A percentile compares a stretch with the other conserved stretches of the same genome.
These are phyloP conservation scores for Piscicola geometra DNA, from an alignment of 2,888 invertebrate genomes.

Conservation along the genomic window DNA sequence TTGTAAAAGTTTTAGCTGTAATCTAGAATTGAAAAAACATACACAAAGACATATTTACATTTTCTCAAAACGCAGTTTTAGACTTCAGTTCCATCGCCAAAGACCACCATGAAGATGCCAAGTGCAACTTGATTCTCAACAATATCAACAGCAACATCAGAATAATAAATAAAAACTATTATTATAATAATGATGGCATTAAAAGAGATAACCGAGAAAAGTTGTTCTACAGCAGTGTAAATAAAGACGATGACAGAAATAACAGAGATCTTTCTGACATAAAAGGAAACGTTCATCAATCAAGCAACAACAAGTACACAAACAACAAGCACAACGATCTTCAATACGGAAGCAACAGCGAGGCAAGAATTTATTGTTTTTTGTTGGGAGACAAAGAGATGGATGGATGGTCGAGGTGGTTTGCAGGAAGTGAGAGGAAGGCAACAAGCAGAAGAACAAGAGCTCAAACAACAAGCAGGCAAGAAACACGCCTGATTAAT, in stretches of 20 bases:
- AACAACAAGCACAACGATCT: no score
- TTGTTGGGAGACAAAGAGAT: not conserved
- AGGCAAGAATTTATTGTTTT: not conserved
- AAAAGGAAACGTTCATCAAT: no score
- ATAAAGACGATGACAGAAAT: not conserved
- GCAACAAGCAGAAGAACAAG: no score
- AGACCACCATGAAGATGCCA: no score
- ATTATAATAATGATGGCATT: no score
- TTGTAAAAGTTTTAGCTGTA: no score
- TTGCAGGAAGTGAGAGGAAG: not conserved
- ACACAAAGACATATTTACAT: no score
- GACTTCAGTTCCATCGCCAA: no score
- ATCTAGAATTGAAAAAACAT: no score
- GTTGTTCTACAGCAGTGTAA: not conserved
- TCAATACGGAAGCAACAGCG: not conserved
- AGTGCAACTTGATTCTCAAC: not conserved
- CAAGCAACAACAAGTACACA: not conserved
- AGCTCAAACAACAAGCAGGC: not conserved
- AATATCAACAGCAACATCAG: not conserved
- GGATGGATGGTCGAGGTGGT: not conserved
- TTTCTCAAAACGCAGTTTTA: no score
- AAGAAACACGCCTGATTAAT: conserved; percentile 1
- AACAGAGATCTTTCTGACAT: not conserved
- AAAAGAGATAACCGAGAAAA: not conserved
- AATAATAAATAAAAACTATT: not conserved